These are phyloP conservation scores for Aulostomus chinensis DNA, from an alignment of 2,797 vertebrate genomes.

Conservation along the genomic window DNA sequence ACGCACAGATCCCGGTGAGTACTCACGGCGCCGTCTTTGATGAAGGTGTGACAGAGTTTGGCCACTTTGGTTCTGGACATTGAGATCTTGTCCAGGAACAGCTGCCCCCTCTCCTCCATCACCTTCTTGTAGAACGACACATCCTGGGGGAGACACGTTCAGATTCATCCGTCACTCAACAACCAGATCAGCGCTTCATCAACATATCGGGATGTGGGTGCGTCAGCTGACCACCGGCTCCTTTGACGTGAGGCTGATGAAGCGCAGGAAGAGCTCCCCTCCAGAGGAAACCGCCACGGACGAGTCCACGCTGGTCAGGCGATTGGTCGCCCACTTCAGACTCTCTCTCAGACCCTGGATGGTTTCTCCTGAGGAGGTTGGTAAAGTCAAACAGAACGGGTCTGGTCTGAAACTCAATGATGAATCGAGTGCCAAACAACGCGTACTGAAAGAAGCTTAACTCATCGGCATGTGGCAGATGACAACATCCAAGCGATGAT, in stretches of 20 bases:
- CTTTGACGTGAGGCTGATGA: constrained; percentile 95
- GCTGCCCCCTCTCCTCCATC: constrained; percentile 96
- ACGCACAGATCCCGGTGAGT: too few relatives aligned
- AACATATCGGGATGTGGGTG: background rate
- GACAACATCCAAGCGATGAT: too few relatives aligned
- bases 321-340: constrained; percentile 86
- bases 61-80: constrained; percentile 90
- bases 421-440: too few relatives aligned
- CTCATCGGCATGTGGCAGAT: too few relatives aligned
- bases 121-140: constrained; percentile 94
- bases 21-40: constrained; percentile 95
- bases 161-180: too few relatives aligned
- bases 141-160: constrained; percentile 83
- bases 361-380: constrained; percentile 85
- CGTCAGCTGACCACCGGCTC: constrained; percentile 84
- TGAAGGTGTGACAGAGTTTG: constrained; percentile 94
- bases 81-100: constrained; percentile 91
- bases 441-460: too few relatives aligned
- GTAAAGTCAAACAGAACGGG: background rate
- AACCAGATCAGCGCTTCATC: background rate
- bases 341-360: constrained; percentile 92
- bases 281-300: constrained; percentile 95
- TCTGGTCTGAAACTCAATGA: too few relatives aligned
- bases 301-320: constrained; percentile 88
- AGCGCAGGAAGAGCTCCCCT: constrained; percentile 95